Base-by-base conservation (phyloP, 2,888 invertebrate genomes). In the Oscheius myriophilus region DNA sequence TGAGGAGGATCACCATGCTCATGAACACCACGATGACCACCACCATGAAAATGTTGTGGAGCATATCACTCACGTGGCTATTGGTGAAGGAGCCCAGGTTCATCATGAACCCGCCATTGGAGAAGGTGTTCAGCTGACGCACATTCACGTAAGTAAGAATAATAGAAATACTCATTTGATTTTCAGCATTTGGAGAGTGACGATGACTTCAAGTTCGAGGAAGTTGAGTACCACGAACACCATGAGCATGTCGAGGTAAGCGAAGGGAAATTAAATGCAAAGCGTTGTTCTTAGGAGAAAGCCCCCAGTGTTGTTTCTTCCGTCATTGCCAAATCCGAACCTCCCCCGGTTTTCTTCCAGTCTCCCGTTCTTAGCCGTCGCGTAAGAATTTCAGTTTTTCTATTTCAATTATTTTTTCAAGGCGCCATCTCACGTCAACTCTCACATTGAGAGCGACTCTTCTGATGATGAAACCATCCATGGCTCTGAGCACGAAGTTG, bases 201-300 rank as follows among this genome's bases (percentile, higher is more conserved):
- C 42, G 73, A 76, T 39, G 69, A 69, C 1, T 73, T 73, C 53
- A 71, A 68, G n/a, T 76, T 76, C 43, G 76, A 76, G 52, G 62
- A 73, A 11, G 73, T 76, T 12, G 76, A 76, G 53, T 73, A 76
- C 39, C 64, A 65, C 2, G 73, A 76, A 12, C 54, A 59, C 23
- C 45, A 46, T 59, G 21, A 45, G 33, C 39, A 33, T 33, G 33
- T 33, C 9, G 33, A 33, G 33, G 33, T 33, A 33, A 33, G 9
- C 3, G 3, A 9, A 33, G 33, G 33, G 4, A 33, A 33, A 33
- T 43, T 43, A 14, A 12, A 43, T 12, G 45, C 12, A 43, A 43
- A 12, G 12, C 45, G 45, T 43, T n/a, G 45, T 43, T 43, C 45
- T 14, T 33, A 33, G 33, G 33, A 33, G 33, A 33, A 33, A 33